Evolutionary conservation across 2,888 invertebrate species (phyloP).

Genomic region (Plebejus argus): DNA sequence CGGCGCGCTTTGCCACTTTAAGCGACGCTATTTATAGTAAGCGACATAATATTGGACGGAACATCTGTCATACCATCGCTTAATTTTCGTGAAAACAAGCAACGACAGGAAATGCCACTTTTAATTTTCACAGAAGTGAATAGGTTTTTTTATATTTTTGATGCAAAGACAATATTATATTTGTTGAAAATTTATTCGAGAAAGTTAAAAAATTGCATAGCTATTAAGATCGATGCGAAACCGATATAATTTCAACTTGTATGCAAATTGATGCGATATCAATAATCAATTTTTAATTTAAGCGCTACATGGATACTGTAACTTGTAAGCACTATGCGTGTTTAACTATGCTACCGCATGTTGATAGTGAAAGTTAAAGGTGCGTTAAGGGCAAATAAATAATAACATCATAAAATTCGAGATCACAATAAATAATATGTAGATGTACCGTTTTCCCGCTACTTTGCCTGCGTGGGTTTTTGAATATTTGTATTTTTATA

Average conservation of each 20-base stretch:
- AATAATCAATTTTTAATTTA: not conserved
- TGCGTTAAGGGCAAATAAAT: slow-evolving; percentile 41
- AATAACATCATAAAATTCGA: slow-evolving; percentile 43
- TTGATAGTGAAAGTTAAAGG: slow-evolving; percentile 24
- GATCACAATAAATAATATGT: slow-evolving; percentile 37
- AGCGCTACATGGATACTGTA: not conserved
- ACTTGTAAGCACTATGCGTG: not conserved
- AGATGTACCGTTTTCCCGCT: slow-evolving; percentile 29
- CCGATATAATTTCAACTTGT: not conserved
- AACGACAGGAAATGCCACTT: not conserved
- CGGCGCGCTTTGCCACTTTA: slow-evolving; percentile 77
- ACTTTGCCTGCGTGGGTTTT: not conserved
- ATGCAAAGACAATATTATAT: not conserved
- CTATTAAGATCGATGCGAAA: not conserved
- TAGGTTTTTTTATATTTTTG: not conserved
- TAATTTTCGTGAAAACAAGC: slow-evolving; percentile 9
- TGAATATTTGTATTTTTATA: not conserved
- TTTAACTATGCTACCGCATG: not conserved
- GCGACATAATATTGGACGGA: slow-evolving; percentile 58
- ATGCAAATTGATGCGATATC: not conserved
- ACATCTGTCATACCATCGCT: slow-evolving; percentile 31
- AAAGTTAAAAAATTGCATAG: not conserved
- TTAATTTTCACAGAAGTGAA: not conserved
- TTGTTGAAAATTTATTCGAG: not conserved
- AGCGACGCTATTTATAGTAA: slow-evolving; percentile 74